Evolutionary conservation across 1,140 invertebrate genomes (phyloP).

Genomic region (Agrypnia vestita): DNA sequence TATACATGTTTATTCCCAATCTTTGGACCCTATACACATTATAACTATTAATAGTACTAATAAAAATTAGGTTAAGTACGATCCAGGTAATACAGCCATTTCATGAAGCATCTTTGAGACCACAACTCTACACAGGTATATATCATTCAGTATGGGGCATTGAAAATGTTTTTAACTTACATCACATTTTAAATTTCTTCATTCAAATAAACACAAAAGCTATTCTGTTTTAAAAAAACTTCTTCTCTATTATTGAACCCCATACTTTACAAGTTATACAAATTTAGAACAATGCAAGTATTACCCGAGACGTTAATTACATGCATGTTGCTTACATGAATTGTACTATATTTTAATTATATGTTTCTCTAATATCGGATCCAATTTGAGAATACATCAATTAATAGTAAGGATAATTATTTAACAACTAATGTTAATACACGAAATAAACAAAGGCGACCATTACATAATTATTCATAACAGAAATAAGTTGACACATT

Average conservation of each 20-base stretch:
- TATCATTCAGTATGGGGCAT: slow-evolving; percentile 20
- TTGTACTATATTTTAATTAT: slow-evolving; percentile 61
- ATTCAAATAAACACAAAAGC: slow-evolving; percentile 11
- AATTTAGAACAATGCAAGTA: slow-evolving; percentile 50
- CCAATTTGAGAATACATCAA: slow-evolving; percentile 62
- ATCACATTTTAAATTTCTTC: not conserved
- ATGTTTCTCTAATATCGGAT: slow-evolving; percentile 60
- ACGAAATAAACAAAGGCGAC: slow-evolving; percentile 58
- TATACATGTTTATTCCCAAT: slow-evolving; percentile 75
- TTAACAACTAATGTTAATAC: slow-evolving; percentile 61
- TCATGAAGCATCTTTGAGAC: not conserved
- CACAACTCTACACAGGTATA: not conserved
- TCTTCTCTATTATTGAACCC: not conserved
- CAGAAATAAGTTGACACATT: slow-evolving; percentile 31
- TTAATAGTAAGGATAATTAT: slow-evolving; percentile 58
- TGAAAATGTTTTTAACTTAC: not conserved
- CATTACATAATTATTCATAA: slow-evolving; percentile 46
- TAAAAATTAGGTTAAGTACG: slow-evolving; percentile 62
- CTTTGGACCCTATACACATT: slow-evolving; percentile 75
- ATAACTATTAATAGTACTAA: slow-evolving; percentile 74
- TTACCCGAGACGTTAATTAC: slow-evolving; percentile 55
- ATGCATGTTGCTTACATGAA: slow-evolving; percentile 54
- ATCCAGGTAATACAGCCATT: slow-evolving; percentile 60
- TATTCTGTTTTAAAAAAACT: not conserved
- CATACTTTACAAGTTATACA: not conserved